Evolutionary conservation across 2,113 vertebrate species (phyloP).

Genomic region (Pachycephala philippinensis): DNA sequence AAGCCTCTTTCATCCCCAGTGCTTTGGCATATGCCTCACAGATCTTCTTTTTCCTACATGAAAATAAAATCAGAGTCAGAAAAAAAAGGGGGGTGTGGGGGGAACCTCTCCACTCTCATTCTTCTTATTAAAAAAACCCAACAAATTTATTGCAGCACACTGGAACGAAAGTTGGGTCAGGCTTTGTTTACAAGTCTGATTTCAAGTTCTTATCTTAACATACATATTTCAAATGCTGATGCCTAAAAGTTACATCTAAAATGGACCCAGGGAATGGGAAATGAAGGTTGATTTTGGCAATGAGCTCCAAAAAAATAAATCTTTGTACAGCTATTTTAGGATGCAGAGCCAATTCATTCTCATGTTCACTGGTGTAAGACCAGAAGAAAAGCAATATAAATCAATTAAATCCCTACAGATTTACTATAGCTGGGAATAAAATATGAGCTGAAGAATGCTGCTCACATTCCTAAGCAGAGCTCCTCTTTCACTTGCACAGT

Average conservation of each 20-base stretch:
- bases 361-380: neutral
- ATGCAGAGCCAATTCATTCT: constrained; percentile 9
- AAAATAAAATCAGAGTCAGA: constrained; percentile 7
- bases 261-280: neutral
- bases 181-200: neutral
- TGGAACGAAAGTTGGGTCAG: neutral
- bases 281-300: constrained; percentile 19
- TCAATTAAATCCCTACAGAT: constrained; percentile 14
- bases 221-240: neutral
- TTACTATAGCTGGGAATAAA: neutral
- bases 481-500: neutral
- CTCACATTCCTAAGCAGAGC: neutral
- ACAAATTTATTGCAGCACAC: neutral
- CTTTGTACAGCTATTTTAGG: neutral
- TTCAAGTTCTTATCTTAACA: neutral
- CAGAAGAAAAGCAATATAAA: constrained; percentile 1
- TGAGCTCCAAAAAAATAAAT: neutral
- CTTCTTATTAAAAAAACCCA: neutral
- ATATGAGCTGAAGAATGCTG: neutral
- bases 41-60: constrained; percentile 84
- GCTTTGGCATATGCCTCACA: constrained; percentile 90
- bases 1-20: constrained; percentile 85
- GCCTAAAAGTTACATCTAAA: neutral
- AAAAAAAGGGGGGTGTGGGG: neutral
- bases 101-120: neutral